phyloP scores from a whole-genome alignment of 1,140 invertebrate species.

The Tetramorium alpestre region DNA sequence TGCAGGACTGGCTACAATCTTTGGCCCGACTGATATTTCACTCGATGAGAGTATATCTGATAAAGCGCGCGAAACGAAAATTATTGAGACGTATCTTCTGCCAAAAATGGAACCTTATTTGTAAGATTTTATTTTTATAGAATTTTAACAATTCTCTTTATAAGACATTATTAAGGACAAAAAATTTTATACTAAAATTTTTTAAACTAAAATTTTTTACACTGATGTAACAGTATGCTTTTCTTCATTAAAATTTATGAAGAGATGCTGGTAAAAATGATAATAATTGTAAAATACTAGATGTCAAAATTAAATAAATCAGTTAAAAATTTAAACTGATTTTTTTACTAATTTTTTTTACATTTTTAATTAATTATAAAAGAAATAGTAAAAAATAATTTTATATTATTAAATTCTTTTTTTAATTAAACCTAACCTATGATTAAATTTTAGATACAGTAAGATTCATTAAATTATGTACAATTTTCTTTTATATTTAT shows the following conservation, averaged over 20 bases:
- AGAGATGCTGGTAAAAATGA: too few species aligned
- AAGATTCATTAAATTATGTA: not conserved
- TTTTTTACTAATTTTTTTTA: too few species aligned
- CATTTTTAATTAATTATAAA: too few species aligned
- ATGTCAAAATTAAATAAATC: too few species aligned
- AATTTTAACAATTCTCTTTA: slow-evolving; percentile 33
- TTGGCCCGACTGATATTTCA: slow-evolving; percentile 94
- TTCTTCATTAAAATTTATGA: too few species aligned
- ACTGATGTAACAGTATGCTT: too few species aligned
- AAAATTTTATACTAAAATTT: not conserved
- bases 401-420: not conserved
- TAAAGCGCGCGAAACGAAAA: slow-evolving; percentile 91
- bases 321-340: too few species aligned
- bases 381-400: not conserved
- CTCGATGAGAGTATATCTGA: slow-evolving; percentile 93
- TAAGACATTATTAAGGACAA: not conserved
- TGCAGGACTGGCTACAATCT: slow-evolving; percentile 95
- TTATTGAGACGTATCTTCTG: slow-evolving; percentile 90
- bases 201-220: too few species aligned
- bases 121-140: slow-evolving; percentile 84
- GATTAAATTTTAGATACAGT: not conserved
- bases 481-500: not conserved
- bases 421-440: not conserved
- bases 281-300: too few species aligned
- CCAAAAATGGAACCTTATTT: slow-evolving; percentile 90